These are phyloP conservation scores for Hypselothyrea guttata DNA, from an alignment of 2,888 invertebrate species.

Conservation along the genomic window DNA sequence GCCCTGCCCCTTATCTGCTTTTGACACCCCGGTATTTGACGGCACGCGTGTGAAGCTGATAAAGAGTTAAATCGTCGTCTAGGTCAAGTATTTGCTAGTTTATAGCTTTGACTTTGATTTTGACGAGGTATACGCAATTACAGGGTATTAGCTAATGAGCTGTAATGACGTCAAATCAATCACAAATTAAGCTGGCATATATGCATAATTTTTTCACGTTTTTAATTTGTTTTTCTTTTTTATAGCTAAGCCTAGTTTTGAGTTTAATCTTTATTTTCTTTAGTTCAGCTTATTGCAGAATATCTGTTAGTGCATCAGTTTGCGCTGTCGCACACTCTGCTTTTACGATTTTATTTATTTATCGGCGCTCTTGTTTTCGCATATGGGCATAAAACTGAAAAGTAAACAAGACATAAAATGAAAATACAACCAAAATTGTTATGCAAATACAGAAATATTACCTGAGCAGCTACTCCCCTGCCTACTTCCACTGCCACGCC, in stretches of 20 bases:
- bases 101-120: background rate
- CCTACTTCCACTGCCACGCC: background rate
- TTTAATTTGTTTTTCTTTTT: too few relatives aligned
- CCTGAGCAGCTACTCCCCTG: conserved; percentile 27
- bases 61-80: conserved; percentile 54
- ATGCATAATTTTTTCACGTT: too few relatives aligned
- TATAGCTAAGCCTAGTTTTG: too few relatives aligned
- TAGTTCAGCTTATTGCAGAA: background rate
- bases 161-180: too few relatives aligned
- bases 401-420: conserved; percentile 64
- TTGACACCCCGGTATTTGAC: conserved; percentile 31
- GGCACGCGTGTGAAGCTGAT: conserved; percentile 65
- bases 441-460: conserved; percentile 67
- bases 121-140: background rate
- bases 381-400: conserved; percentile 73
- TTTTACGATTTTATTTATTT: conserved; percentile 64
- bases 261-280: too few relatives aligned
- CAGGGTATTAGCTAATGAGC: background rate
- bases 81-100: conserved; percentile 55
- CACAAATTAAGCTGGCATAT: too few relatives aligned
- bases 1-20: background rate
- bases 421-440: conserved; percentile 65
- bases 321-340: conserved; percentile 15
- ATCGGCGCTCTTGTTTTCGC: conserved; percentile 66
- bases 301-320: background rate